Conservation (phyloP, 1,140 invertebrate genomes). For the Tigriopus japonicus region DNA sequence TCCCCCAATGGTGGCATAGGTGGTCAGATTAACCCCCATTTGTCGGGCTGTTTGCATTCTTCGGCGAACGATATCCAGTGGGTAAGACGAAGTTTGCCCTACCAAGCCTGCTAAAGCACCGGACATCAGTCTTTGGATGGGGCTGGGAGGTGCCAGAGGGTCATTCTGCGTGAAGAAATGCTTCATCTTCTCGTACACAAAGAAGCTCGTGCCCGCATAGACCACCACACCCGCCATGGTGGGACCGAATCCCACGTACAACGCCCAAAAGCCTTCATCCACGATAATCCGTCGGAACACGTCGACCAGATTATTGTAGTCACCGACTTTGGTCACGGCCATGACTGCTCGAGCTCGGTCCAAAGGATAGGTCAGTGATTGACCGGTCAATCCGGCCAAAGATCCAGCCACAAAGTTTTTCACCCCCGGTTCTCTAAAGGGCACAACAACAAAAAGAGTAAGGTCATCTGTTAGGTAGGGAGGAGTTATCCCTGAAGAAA, state of each 20-base stretch:
- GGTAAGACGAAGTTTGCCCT: slow-evolving; percentile 89
- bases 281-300: slow-evolving; percentile 64
- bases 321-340: slow-evolving; percentile 55
- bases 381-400: slow-evolving; percentile 79
- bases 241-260: slow-evolving; percentile 73
- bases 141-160: slow-evolving; percentile 16
- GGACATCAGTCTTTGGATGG: slow-evolving; percentile 39
- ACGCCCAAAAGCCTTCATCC: slow-evolving; percentile 51
- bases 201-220: slow-evolving; percentile 93
- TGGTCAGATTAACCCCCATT: slow-evolving; percentile 34
- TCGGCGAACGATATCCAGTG: slow-evolving; percentile 72
- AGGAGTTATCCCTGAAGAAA: too few relatives aligned
- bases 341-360: slow-evolving; percentile 92
- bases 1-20: slow-evolving; percentile 38
- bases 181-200: slow-evolving; percentile 88
- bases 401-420: slow-evolving; percentile 67
- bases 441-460: too few relatives aligned
- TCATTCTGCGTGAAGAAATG: not conserved
- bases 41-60: slow-evolving; percentile 54
- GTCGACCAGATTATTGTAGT: slow-evolving; percentile 25
- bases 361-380: slow-evolving; percentile 80
- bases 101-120: slow-evolving; percentile 79
- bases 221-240: slow-evolving; percentile 86
- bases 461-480: too few relatives aligned
- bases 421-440: too few relatives aligned